Conservation (phyloP, 2,113 vertebrate genomes). For the Sylvietta virens region DNA sequence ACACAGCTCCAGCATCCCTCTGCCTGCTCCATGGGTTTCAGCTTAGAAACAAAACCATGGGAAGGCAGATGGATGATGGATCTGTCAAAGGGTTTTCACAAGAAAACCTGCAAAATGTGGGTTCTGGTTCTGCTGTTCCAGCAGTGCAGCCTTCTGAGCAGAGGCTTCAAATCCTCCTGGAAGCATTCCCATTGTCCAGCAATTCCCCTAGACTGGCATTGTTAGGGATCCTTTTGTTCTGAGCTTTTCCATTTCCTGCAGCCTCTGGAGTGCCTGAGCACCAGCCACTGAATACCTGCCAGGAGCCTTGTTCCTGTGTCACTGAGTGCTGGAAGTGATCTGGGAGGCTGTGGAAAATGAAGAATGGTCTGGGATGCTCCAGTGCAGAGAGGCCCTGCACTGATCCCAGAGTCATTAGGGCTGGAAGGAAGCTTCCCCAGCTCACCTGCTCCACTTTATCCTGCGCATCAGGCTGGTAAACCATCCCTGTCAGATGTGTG, state of each 20-base stretch:
- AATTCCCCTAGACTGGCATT: neutral
- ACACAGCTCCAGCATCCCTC: rapidly evolving
- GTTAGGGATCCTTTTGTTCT: neutral
- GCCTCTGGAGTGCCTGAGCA: neutral
- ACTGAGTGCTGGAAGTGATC: neutral
- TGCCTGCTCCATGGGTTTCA: neutral
- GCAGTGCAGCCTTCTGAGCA: neutral
- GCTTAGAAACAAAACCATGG: neutral
- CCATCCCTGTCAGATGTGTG: conserved; percentile 4
- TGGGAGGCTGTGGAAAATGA: neutral
- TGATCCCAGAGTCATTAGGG: neutral
- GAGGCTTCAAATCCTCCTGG: neutral
- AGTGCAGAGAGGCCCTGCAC: neutral
- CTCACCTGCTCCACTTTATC: conserved; percentile 37
- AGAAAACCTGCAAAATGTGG: neutral
- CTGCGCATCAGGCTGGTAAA: neutral
- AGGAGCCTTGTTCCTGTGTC: neutral
- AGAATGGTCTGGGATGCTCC: neutral
- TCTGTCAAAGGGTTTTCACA: neutral
- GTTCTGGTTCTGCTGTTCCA: neutral
- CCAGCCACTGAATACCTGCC: rapidly evolving
- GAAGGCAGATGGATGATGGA: neutral
- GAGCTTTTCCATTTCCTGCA: neutral
- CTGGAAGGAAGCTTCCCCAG: neutral
- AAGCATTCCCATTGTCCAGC: neutral